Base-by-base conservation (phyloP, 2,113 vertebrate genomes). In the Ophiodon elongatus region DNA sequence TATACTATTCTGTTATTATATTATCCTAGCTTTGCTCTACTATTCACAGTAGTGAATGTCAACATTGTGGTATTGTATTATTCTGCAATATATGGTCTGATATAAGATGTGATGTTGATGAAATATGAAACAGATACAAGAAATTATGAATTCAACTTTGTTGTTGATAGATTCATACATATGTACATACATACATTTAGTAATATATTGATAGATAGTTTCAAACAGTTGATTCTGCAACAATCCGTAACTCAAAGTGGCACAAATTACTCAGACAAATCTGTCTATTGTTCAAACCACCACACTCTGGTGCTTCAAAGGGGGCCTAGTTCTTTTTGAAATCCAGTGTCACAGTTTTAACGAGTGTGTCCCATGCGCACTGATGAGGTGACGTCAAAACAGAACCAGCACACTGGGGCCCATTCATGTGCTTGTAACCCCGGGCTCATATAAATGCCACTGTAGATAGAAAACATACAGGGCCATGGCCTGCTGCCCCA, bases 391-490 rank as follows among this genome's bases (percentile, higher is more conserved):
- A 95, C 75, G 92, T 92, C 89, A 91, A 81, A 88, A 71, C 63
- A 78, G 76, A 90, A 84, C 79, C 65, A 75, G 85, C 87, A 93
- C 91, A 93, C 80, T 88, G 80, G 86, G 88, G 84, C 83, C 90
- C 88, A 93, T 94, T 95, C 93, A 94, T 93, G 82, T 84, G 84
- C 86, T 88, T 80, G 78, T 85, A 91, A 92, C 92, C 82, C 83
- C 57, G n/a, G 89, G 88, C 91, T 94, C 88, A 90, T 90, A 93
- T 93, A 94, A 94, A 94, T 94, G 95, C 91, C 93, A 89, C 79
- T 91, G 85, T 74, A 86, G 92, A 94, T 95, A 88, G 89, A 92
- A 94, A 94, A 89, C 90, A 88, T 85, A 86, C 80, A 85, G 75
- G 37, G 1, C 80, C 35, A 6, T 90, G 82, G 88, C 84, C 79